These are phyloP conservation scores for Chondrosia reniformis DNA, from an alignment of 37 sponge, comb jelly and placozoan genomes.

Conservation along the genomic window DNA sequence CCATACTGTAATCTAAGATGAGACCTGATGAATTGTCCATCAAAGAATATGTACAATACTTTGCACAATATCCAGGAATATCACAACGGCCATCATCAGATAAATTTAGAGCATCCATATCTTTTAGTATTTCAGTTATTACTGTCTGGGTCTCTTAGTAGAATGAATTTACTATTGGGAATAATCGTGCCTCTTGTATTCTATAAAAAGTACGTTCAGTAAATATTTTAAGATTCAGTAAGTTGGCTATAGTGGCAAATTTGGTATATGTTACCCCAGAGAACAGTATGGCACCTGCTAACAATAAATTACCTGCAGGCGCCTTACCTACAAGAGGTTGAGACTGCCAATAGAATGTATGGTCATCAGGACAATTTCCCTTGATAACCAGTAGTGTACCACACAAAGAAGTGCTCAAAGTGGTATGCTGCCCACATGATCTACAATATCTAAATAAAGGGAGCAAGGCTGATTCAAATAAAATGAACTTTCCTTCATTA, in stretches of 20 bases:
- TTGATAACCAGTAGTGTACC: background rate
- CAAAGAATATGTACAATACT: slow-evolving; percentile 29
- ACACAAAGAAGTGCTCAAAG: background rate
- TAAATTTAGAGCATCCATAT: background rate
- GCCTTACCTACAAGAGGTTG: slow-evolving; percentile 8
- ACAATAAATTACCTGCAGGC: slow-evolving; percentile 12
- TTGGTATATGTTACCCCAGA: background rate
- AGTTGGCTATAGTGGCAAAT: background rate
- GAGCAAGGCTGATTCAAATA: background rate
- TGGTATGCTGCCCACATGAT: background rate
- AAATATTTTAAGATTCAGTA: background rate
- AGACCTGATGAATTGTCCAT: slow-evolving; percentile 17
- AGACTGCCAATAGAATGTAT: slow-evolving; percentile 6
- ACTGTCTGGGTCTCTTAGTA: background rate
- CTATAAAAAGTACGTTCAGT: background rate
- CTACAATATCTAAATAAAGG: background rate
- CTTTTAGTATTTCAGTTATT: background rate
- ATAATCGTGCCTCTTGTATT: background rate
- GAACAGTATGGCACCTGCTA: background rate
- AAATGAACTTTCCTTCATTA: background rate
- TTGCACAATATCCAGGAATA: slow-evolving; percentile 32
- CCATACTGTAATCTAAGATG: slow-evolving; percentile 25
- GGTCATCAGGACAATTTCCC: background rate
- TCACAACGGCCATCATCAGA: slow-evolving; percentile 46
- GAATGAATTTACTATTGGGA: background rate